phyloP scores from a whole-genome alignment of 2,797 vertebrate species.

The Rachycentron canadum region DNA sequence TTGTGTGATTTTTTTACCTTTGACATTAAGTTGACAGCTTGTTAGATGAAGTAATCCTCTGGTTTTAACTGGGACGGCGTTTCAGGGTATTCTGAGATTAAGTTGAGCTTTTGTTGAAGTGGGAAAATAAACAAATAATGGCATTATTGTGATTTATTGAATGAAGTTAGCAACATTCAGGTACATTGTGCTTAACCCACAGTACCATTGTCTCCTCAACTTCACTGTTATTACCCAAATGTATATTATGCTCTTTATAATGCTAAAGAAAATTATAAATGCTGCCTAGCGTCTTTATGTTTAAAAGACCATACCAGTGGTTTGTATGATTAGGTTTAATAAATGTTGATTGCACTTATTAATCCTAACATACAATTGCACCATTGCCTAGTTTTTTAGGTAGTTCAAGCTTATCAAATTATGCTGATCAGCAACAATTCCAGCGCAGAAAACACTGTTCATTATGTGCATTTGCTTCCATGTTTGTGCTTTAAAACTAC shows the following conservation, averaged over 20 bases:
- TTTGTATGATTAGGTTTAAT: conserved; percentile 12
- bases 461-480: not conserved
- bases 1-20: conserved; percentile 3
- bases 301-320: conserved; percentile 2
- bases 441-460: not conserved
- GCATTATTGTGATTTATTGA: conserved; percentile 31
- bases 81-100: not conserved
- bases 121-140: not conserved
- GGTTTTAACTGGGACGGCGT: conserved; percentile 29
- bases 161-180: not conserved
- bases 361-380: too few species aligned
- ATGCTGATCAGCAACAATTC: not conserved
- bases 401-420: not conserved
- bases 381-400: too few species aligned
- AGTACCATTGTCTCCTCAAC: conserved; percentile 9
- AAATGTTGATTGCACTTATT: not conserved
- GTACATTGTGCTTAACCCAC: not conserved
- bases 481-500: not conserved
- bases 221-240: not conserved
- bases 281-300: not conserved
- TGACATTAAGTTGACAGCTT: conserved; percentile 26
- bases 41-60: conserved; percentile 38
- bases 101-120: conserved; percentile 23
- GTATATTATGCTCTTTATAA: not conserved
- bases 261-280: conserved; percentile 5